A percentile compares a stretch with the other conserved stretches of the same genome.
Conservation (phyloP, 2,888 invertebrate species). For the Gastracanthus pulcherrimus region DNA sequence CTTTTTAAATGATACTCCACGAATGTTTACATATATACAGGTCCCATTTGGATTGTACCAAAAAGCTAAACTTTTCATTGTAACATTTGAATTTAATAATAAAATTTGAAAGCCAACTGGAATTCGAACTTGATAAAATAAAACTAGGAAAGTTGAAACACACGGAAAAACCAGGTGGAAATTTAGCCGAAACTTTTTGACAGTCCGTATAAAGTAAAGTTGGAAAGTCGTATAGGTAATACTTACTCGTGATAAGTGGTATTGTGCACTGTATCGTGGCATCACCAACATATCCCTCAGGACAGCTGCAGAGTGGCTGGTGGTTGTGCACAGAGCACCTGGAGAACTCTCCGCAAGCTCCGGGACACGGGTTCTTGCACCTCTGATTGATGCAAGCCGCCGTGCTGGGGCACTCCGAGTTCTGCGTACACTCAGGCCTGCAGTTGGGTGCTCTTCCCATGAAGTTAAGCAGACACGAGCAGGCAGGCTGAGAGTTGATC, state of each 20-base stretch:
- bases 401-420: conserved; percentile 89
- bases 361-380: conserved; percentile 91
- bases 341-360: conserved; percentile 88
- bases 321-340: conserved; percentile 92
- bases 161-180: no score
- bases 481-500: conserved; percentile 90
- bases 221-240: no score
- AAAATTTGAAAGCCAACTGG: no score
- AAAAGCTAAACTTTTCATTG: no score
- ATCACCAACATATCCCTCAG: conserved; percentile 90
- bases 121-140: no score
- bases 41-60: no score
- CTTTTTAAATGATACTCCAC: no score
- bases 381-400: conserved; percentile 89
- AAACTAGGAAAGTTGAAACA: no score
- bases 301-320: conserved; percentile 88
- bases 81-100: no score
- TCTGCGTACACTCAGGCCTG: conserved; percentile 89
- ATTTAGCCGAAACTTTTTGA: no score
- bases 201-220: no score
- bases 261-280: conserved; percentile 81
- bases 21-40: no score
- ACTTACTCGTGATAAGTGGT: conserved; percentile 72
- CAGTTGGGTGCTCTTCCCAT: conserved; percentile 92
- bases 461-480: conserved; percentile 89